A percentile compares a stretch with the other conserved stretches of the same genome.
These are phyloP conservation scores for Megaceryle alcyon DNA, from an alignment of 2,797 vertebrate species.

Conservation along the genomic window DNA sequence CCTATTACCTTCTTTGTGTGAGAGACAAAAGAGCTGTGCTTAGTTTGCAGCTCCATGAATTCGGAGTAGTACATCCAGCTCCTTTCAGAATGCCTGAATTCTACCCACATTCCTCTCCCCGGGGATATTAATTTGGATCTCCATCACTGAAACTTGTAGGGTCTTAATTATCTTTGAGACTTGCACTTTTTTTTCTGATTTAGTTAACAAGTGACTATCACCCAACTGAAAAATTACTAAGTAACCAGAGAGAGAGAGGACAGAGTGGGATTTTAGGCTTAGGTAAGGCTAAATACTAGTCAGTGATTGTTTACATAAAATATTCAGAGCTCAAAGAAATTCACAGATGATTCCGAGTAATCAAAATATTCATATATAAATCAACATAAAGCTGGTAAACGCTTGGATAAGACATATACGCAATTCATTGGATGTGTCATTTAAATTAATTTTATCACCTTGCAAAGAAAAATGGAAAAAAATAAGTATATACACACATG, in stretches of 20 bases:
- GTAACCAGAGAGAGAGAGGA: neutral
- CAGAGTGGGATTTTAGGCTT: neutral
- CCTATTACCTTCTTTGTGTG: neutral
- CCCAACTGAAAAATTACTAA: neutral
- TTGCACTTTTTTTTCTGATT: neutral
- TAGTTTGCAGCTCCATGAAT: neutral
- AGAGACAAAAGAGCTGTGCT: neutral
- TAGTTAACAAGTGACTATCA: neutral
- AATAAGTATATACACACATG: too few relatives aligned
- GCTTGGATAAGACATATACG: neutral
- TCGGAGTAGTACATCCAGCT: neutral
- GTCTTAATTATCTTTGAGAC: neutral
- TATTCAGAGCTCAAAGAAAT: neutral
- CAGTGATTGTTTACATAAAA: neutral
- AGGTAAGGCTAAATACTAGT: neutral
- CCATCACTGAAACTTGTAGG: neutral
- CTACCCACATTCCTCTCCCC: neutral
- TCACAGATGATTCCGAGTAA: neutral
- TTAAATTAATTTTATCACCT: too few relatives aligned
- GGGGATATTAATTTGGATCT: neutral
- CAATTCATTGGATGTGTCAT: too few relatives aligned
- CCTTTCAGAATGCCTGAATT: neutral
- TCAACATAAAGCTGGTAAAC: neutral
- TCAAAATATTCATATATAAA: neutral
- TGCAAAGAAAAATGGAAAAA: too few relatives aligned